Evolutionary conservation across 2,888 invertebrate species (phyloP).

Genomic region (Mylabris sibirica): DNA sequence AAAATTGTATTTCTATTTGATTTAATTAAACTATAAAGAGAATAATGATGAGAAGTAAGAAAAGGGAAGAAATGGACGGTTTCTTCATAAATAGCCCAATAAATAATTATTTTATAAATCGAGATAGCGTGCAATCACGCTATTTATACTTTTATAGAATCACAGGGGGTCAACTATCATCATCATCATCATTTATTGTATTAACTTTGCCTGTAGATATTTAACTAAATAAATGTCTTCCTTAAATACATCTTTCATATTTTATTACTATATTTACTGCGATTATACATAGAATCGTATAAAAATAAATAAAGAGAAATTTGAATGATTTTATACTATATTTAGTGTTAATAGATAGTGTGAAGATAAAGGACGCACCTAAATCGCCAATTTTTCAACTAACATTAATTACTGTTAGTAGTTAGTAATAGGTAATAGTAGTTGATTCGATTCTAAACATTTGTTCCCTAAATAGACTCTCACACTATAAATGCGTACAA

Average conservation of each 20-base stretch:
- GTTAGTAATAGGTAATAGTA: constrained; percentile 33
- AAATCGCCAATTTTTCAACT: constrained; percentile 49
- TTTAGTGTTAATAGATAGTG: not conserved
- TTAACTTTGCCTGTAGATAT: constrained; percentile 36
- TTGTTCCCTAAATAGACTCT: constrained; percentile 41
- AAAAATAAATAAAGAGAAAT: not conserved
- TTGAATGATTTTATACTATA: no score
- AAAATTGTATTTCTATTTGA: not conserved
- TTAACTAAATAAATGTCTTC: constrained; percentile 39
- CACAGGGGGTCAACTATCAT: constrained; percentile 34
- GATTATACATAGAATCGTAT: constrained; percentile 20
- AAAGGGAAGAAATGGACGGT: not conserved
- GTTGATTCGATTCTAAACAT: constrained; percentile 46
- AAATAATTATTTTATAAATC: constrained; percentile 37
- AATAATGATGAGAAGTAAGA: constrained; percentile 12
- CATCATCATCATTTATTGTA: constrained; percentile 33
- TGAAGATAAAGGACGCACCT: constrained; percentile 38
- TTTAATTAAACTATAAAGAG: not conserved
- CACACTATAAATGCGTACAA: not conserved
- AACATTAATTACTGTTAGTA: not conserved
- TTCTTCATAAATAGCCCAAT: constrained; percentile 28
- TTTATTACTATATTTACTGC: constrained; percentile 31
- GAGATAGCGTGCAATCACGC: constrained; percentile 35
- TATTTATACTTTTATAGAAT: constrained; percentile 31
- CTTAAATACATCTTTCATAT: constrained; percentile 32